Base-by-base conservation (phyloP, 2,797 vertebrate species). In the Naso thynnoides region DNA sequence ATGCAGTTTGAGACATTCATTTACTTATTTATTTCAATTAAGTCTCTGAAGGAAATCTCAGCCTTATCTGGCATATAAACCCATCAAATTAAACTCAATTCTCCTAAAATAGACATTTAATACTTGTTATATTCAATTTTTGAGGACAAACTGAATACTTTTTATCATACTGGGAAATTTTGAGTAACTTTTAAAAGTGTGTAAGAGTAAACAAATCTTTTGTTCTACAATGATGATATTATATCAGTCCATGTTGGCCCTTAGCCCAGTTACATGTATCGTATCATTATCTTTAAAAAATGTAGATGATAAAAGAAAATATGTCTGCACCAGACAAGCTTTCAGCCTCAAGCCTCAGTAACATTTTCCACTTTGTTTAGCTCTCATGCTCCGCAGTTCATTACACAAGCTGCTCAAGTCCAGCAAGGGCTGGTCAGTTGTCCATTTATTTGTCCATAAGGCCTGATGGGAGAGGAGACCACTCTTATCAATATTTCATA, bases 401-500 rank as follows among this genome's bases (percentile, higher is more conserved):
- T 78, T 87, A 77, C 10, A 31, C 26, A 7, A 64, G 72, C 71
- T 23, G 75, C 73, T 55, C 11, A 18, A 61, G 74, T 88, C 81
- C 86, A 57, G 85, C 49, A 79, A 50, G 63, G 63, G 60, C 78
- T 49, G 88, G 86, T 88, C 87, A 88, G 87, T 84, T 83, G 89
- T 84, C 88, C 89, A 90, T 88, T 91, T 89, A 67, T 83, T 79
- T 78, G 83, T 84, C 87, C 81, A 86, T 83, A 79, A 85, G 86
- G 69, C 76, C 84, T 88, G 89, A 87, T 90, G 82, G 82, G 82
- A 89, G 86, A 85, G 84, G 83, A 92, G 90, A 87, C 89, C 85
- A 82, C 84, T 89, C 89, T 91, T 90, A 92, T 93, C 91, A 92
- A 92, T 93, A 91, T 93, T 92, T 91, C 86, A 91, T 92, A 81